A percentile compares a stretch with the other conserved stretches of the same genome.
Conservation (phyloP, 2,797 vertebrate species). For the Argentina silus region DNA sequence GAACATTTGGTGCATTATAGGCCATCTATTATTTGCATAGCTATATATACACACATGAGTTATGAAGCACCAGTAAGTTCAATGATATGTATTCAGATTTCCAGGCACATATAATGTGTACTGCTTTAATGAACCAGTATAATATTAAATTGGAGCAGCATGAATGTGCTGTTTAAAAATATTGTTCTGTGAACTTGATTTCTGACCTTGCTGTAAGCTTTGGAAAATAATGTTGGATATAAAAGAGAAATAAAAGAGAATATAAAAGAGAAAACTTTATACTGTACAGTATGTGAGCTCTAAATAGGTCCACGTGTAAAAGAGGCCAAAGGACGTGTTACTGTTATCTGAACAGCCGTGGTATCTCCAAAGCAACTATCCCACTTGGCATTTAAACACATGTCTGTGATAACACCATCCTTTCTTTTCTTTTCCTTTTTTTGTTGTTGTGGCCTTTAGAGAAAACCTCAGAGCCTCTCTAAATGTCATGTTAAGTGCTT, state of each 20-base stretch:
- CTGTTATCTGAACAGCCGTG: conserved; percentile 59
- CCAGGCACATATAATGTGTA: background rate
- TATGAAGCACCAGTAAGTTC: too few species aligned
- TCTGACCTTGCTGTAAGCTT: conserved; percentile 48
- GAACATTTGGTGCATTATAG: too few species aligned
- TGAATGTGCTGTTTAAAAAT: conserved; percentile 67
- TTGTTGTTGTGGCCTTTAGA: conserved; percentile 52
- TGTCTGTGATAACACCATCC: conserved; percentile 71
- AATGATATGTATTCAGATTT: background rate
- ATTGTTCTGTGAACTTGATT: conserved; percentile 52
- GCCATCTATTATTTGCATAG: too few species aligned
- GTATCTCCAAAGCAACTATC: conserved; percentile 51
- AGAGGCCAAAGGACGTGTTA: conserved; percentile 55
- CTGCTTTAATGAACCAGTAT: background rate
- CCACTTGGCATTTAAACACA: conserved; percentile 74
- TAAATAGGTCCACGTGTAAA: conserved; percentile 47
- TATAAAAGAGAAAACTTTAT: conserved; percentile 57
- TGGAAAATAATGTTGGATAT: conserved; percentile 63
- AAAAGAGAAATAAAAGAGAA: conserved; percentile 50
- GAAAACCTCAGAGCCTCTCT: conserved; percentile 67
- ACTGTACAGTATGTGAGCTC: conserved; percentile 47
- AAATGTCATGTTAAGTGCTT: conserved; percentile 79
- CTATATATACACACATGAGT: too few species aligned
- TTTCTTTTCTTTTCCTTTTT: conserved; percentile 53
- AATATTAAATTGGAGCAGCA: conserved; percentile 52